Evolutionary conservation across 2,888 invertebrate genomes (phyloP), one percentile per base, ranked within the genome.

Genomic region (Drosophila aldrichi): DNA sequence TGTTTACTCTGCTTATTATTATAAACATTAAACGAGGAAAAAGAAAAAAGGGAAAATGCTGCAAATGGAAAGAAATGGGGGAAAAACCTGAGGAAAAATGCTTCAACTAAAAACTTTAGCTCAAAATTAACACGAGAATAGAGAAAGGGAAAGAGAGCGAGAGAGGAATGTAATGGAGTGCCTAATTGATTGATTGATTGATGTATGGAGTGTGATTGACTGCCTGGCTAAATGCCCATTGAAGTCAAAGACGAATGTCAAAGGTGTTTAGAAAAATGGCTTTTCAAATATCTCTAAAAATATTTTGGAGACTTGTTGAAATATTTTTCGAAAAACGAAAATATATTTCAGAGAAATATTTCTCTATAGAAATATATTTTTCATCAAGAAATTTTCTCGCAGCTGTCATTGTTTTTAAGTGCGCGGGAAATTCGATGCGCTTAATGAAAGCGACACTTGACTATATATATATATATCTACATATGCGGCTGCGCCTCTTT

Each of bases 1-100:
- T 89, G 85, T 87, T 84, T 85, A 76, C 84, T 77, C 66, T 64
- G 81, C 89, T 86, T 88, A 88, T 89, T 88, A 84, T 71, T 81
- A 86, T 83, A 87, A 84, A 77, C 84, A 88, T 79, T 66, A 83
- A 70, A 57, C 41, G 69, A 62, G 64, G 52, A 55, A 51, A 60
- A 60, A 61, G 61, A 55, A 8, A 40, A 38, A 38, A 38, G 36
- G 36, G 44, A 43, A 61, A 64, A 43, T 14, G 41, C 43, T 20
- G 34, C 12, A 34, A 51, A 20, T 18, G 49, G 18, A 10, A 14
- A 14, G 49, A 46, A 25, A 25, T n/a, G n/a, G 41, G n/a, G 4
- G 41, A 18, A 57, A 49, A 49, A 69, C 57, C 29, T 0, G 10
- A 22, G 43, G 14, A 44, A 54, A 32, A 32, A 49, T 49, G 55